phyloP scores from a whole-genome alignment of 1,140 invertebrate species.

The Carposina sasakii region DNA sequence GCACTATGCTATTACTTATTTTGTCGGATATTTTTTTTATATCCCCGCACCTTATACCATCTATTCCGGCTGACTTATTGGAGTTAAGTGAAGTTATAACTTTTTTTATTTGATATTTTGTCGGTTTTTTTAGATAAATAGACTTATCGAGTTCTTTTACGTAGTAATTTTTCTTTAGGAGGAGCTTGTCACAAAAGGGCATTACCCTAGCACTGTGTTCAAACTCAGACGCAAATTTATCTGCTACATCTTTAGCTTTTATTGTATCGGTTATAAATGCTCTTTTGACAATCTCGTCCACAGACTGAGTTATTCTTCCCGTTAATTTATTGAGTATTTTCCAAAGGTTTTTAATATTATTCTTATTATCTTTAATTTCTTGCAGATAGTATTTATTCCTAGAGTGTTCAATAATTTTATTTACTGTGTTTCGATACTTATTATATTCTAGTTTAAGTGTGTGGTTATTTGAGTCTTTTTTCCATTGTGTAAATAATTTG shows the following conservation, averaged over 20 bases:
- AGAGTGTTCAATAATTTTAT: conserved; percentile 14
- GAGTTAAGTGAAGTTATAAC: background rate
- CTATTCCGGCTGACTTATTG: background rate
- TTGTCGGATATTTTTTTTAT: background rate
- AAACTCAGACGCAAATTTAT: conserved; percentile 12
- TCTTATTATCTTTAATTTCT: conserved; percentile 7
- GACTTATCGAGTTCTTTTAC: no score
- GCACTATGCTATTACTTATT: background rate
- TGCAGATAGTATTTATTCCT: conserved; percentile 10
- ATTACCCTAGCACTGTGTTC: background rate
- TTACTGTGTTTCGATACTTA: conserved; percentile 11
- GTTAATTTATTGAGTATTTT: conserved; percentile 11
- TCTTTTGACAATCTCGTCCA: conserved; percentile 10
- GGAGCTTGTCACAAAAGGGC: no score
- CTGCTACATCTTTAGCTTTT: background rate
- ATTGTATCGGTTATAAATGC: conserved; percentile 3
- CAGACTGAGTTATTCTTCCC: conserved; percentile 3
- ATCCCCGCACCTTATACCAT: background rate
- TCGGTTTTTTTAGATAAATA: background rate
- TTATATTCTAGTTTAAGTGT: conserved; percentile 17
- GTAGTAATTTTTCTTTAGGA: no score
- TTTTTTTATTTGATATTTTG: background rate
- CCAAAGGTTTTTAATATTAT: conserved; percentile 13
- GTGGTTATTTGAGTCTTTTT: conserved; percentile 1
- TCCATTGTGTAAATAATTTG: conserved; percentile 10